Base-by-base conservation (phyloP, 2,113 vertebrate genomes). In the Menidia beryllina region DNA sequence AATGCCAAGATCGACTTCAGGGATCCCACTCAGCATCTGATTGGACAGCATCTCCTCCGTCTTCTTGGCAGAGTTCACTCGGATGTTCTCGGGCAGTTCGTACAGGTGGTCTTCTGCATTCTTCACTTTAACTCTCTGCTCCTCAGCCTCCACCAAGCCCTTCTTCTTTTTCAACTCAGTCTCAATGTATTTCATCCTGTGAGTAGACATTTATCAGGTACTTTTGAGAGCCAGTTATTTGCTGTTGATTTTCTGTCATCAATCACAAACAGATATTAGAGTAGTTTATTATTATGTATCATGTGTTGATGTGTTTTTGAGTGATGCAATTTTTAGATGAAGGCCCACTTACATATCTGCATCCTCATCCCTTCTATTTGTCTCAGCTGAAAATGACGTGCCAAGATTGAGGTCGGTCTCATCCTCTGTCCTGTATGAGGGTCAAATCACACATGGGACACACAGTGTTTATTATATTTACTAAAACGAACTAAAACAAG, bases 131-230 rank as follows among this genome's bases (percentile, higher is more conserved):
- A 96, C 89, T 69, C 97, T 98, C 89, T 96, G 95, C 49, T 97
- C 98, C 68, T 96, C 97, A 0, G 93, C 95, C 79, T 99, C 97
- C 75, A 97, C 93, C 36, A 97, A 92, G 5, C 98, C 97, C 52
- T 99, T 99, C 85, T 96, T 95, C 90, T 97, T 98, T 91, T 96
- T 99, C 66, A 99, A 92, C 87, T 99, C 98, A 0, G 97, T 99
- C 88, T 99, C 98, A n/a, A 99, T 99, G 84, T 99, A 99, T 82
- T 99, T 99, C 97, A 99, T 98, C 98, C 98, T 99, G 70, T 38
- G 13, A 47, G 13, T 30, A 71, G 1, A 65, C 19, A 75, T 57
- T 21, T 1, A 53, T 20, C 14, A 54, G 7, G 12, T 8, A 23
- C 7, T 54, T n/a, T 12, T 21, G 58, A 11, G 12, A 61, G 19